Percentiles rank a stretch among this genome's conserved stretches.
These are phyloP conservation scores for Neomorphus geoffroyi DNA, from an alignment of 2,797 vertebrate species.

Conservation along the genomic window DNA sequence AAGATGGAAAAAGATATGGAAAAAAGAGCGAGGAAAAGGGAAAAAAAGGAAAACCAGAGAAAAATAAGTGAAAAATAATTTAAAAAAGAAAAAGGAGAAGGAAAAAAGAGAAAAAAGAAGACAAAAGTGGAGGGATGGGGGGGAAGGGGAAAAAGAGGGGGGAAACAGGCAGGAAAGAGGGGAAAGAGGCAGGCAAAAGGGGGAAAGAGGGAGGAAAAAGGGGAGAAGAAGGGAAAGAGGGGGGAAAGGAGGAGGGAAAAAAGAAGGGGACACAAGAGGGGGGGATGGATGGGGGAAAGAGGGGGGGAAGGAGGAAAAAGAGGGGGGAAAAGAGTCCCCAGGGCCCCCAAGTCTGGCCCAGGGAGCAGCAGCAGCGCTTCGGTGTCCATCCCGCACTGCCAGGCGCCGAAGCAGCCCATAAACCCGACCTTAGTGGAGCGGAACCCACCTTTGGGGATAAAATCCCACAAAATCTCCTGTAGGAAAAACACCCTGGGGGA, in stretches of 20 bases:
- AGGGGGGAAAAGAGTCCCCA: background rate
- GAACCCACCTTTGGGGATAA: background rate
- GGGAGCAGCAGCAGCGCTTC: background rate
- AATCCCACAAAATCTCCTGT: background rate
- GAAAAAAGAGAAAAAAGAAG: background rate
- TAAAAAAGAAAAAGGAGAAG: too few relatives aligned
- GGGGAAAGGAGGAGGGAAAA: background rate
- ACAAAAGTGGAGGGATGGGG: too few relatives aligned
- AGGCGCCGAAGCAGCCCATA: background rate
- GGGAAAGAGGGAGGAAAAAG: too few relatives aligned
- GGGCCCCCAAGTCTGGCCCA: too few relatives aligned
- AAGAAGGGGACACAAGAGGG: background rate
- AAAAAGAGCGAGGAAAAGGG: background rate
- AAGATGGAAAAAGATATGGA: background rate
- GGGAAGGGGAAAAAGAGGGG: background rate
- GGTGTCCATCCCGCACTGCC: accelerated
- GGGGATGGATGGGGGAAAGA: background rate
- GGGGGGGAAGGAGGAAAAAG: background rate
- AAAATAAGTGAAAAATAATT: background rate
- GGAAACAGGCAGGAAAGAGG: too few relatives aligned
- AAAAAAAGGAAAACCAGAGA: too few relatives aligned
- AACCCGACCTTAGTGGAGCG: background rate
- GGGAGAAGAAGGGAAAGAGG: background rate
- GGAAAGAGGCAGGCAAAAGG: too few relatives aligned
- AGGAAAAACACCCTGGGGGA: accelerated